Conservation (phyloP, 2,113 vertebrate species). For the Hypocryptadius cinnamomeus region DNA sequence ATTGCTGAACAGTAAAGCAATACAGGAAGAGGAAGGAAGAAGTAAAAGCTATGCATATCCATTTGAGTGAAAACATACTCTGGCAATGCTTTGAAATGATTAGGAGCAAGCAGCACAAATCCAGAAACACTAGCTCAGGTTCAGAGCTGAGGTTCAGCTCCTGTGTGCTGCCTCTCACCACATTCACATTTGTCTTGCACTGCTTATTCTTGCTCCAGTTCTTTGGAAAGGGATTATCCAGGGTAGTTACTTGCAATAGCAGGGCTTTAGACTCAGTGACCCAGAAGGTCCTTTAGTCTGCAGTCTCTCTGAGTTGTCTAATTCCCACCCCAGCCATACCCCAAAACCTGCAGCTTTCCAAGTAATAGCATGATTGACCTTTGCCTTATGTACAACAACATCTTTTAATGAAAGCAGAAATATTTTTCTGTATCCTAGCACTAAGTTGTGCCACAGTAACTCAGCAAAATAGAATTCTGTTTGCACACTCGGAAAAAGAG, state of each 20-base stretch:
- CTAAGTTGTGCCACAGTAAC: background rate
- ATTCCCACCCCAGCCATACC: background rate
- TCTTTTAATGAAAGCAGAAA: constrained; percentile 3
- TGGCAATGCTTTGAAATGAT: background rate
- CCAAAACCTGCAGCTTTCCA: background rate
- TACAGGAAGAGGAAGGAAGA: background rate
- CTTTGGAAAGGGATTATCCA: background rate
- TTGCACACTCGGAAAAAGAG: constrained; percentile 23
- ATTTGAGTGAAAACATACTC: background rate
- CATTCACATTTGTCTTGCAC: background rate
- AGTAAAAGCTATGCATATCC: background rate
- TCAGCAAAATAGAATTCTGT: background rate
- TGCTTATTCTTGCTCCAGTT: background rate
- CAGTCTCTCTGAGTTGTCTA: background rate
- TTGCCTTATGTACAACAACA: background rate
- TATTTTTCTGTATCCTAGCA: background rate
- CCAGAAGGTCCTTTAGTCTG: background rate
- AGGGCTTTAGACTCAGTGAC: background rate
- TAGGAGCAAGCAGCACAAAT: background rate
- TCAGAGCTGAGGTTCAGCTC: background rate
- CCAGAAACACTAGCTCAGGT: background rate
- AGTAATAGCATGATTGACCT: background rate
- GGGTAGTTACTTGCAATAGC: background rate
- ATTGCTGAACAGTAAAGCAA: background rate
- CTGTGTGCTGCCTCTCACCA: background rate